Evolutionary conservation across 2,113 vertebrate species (phyloP), one percentile per base, ranked within the genome.

Genomic region (Asarcornis scutulata): DNA sequence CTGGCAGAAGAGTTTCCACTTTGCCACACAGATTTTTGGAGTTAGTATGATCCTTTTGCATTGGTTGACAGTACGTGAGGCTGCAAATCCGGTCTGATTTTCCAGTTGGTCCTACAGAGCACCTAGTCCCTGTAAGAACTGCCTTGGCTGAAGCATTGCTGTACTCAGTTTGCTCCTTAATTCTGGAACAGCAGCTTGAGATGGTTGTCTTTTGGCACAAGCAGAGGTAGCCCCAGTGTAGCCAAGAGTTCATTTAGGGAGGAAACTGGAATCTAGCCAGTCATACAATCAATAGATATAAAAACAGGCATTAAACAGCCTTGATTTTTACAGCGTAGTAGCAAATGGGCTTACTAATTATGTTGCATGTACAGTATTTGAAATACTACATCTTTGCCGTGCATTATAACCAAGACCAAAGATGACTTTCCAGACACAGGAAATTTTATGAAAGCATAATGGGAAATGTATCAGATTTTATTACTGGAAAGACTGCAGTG

Each of bases 141-240:
- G 58, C 13, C 44, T 42, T 34, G 85, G 34, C 87, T 60, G 67
- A 44, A 73, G 59, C 44, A 1, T 17, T 66, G 66, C 78, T 78
- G n/a, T 36, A 16, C 76, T 86, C 50, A 1, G 0, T 48, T 63
- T 91, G 42, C 76, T 75, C 42, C 76, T 81, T 52, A n/a, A 15
- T 38, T 69, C 60, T 83, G 85, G 15, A 93, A 56, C 72, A 81
- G 88, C 79, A 83, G 52, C 79, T 90, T 52, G 75, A 83, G 82
- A 32, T 36, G 59, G 26, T 81, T 48, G 67, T 63, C 73, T 52
- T 68, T 40, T 72, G 83, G 29, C 90, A 88, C 12, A 42, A 67
- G 46, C 27, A n/a, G 46, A 88, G 31, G 32, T 26, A 69, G 34
- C 31, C 58, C 14, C 77, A 67, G 68, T 27, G 13, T 7, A 71